phyloP scores from a whole-genome alignment of 64 coral and sea anemone genomes.

The Acropora yongei region DNA sequence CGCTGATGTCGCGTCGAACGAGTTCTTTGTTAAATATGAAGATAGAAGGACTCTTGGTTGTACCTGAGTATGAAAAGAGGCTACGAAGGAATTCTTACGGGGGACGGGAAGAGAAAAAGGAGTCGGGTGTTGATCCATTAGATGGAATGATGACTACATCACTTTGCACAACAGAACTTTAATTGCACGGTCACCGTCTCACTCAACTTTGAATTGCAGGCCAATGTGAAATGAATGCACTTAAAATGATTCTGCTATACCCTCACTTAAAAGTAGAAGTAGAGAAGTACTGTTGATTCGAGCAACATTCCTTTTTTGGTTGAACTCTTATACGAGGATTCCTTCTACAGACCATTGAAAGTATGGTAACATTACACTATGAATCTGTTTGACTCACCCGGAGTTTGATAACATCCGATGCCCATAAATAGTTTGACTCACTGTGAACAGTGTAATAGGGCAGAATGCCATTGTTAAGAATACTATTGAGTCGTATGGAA shows the following conservation, averaged over 20 bases:
- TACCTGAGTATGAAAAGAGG: slow-evolving; percentile 36
- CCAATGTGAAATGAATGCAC: too few species aligned
- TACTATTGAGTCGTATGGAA: neutral
- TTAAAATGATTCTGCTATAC: neutral
- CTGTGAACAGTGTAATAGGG: too few species aligned
- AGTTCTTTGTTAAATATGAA: slow-evolving; percentile 27
- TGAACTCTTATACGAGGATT: neutral
- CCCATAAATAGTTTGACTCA: too few species aligned
- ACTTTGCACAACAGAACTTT: slow-evolving; percentile 36
- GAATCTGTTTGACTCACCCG: neutral
- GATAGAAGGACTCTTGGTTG: slow-evolving; percentile 30
- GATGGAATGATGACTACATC: slow-evolving; percentile 43
- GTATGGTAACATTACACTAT: neutral
- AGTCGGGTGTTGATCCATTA: slow-evolving; percentile 19
- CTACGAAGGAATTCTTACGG: slow-evolving; percentile 24
- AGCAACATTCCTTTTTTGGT: neutral
- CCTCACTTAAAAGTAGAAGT: neutral
- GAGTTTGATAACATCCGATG: too few species aligned
- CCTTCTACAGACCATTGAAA: neutral
- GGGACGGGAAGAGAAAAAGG: neutral
- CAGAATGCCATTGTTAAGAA: neutral
- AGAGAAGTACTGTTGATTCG: neutral
- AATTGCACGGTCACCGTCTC: neutral
- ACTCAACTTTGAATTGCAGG: neutral
- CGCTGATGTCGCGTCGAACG: slow-evolving; percentile 9